Percentiles rank a stretch among this genome's conserved stretches.
These are phyloP conservation scores for Dryadula phaetusa DNA, from an alignment of 2,888 invertebrate species.

Conservation along the genomic window DNA sequence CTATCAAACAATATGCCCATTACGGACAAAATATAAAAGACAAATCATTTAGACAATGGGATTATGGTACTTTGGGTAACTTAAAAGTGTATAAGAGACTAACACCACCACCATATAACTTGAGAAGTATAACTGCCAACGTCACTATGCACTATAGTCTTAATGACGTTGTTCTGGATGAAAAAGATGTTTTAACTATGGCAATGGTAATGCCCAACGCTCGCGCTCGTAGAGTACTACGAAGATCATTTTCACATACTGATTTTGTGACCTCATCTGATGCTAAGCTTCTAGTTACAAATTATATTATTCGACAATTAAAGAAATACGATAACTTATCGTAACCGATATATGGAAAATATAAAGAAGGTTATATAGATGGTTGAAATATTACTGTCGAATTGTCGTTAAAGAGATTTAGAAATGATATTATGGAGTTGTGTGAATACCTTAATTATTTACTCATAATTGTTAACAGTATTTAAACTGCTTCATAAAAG, in stretches of 20 bases:
- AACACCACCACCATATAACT: slow-evolving; percentile 60
- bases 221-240: slow-evolving; percentile 41
- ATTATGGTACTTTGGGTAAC: slow-evolving; percentile 56
- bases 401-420: too few species aligned
- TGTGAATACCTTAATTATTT: slow-evolving; percentile 5
- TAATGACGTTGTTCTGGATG: slow-evolving; percentile 47
- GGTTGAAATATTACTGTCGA: background rate
- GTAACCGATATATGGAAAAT: background rate
- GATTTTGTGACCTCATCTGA: slow-evolving; percentile 47
- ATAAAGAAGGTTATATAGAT: too few species aligned
- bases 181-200: slow-evolving; percentile 49
- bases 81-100: slow-evolving; percentile 53
- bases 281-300: slow-evolving; percentile 45
- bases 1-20: slow-evolving; percentile 68
- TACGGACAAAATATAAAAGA: slow-evolving; percentile 70
- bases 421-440: background rate
- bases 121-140: slow-evolving; percentile 43
- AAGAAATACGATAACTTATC: slow-evolving; percentile 28
- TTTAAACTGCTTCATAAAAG: background rate
- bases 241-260: slow-evolving; percentile 46
- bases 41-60: slow-evolving; percentile 61
- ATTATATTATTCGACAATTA: slow-evolving; percentile 46
- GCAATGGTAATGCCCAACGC: slow-evolving; percentile 46
- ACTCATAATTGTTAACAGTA: background rate
- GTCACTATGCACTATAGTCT: slow-evolving; percentile 49